Conservation (phyloP, 2,888 invertebrate genomes). For the Lycocerus yunnanus region DNA sequence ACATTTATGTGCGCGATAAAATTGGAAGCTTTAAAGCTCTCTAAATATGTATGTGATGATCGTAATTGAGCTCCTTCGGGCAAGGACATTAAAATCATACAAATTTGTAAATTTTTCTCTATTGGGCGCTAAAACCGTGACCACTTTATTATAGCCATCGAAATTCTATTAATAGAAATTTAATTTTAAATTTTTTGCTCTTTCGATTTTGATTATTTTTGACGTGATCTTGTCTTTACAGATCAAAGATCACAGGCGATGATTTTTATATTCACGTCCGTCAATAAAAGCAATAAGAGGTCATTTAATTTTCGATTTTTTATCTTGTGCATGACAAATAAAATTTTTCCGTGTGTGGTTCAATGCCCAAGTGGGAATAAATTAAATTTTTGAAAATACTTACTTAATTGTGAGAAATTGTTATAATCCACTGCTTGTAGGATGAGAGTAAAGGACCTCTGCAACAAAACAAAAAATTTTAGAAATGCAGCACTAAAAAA, state of each 20-base stretch:
- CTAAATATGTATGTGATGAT: conserved; percentile 14
- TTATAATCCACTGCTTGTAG: conserved; percentile 88
- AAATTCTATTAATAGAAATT: background rate
- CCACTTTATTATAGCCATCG: background rate
- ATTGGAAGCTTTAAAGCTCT: conserved; percentile 16
- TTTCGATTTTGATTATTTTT: background rate
- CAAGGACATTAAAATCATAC: conserved; percentile 13
- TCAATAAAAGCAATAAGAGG: background rate
- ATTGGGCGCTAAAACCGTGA: background rate
- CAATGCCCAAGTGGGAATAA: background rate
- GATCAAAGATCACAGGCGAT: background rate
- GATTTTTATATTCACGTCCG: background rate
- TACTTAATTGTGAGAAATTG: conserved; percentile 74
- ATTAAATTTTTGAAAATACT: conserved; percentile 48
- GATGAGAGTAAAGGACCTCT: conserved; percentile 92
- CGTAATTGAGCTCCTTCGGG: conserved; percentile 12
- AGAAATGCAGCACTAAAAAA: background rate
- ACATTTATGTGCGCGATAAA: conserved; percentile 8
- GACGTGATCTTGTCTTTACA: background rate
- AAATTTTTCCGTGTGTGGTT: background rate
- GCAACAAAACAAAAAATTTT: conserved; percentile 57
- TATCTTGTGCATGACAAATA: background rate
- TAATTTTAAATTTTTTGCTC: background rate
- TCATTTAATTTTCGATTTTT: background rate
- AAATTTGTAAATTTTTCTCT: background rate